A percentile compares a stretch with the other conserved stretches of the same genome.
Conservation (phyloP, 2,888 invertebrate species). For the Lacanobia oleracea region DNA sequence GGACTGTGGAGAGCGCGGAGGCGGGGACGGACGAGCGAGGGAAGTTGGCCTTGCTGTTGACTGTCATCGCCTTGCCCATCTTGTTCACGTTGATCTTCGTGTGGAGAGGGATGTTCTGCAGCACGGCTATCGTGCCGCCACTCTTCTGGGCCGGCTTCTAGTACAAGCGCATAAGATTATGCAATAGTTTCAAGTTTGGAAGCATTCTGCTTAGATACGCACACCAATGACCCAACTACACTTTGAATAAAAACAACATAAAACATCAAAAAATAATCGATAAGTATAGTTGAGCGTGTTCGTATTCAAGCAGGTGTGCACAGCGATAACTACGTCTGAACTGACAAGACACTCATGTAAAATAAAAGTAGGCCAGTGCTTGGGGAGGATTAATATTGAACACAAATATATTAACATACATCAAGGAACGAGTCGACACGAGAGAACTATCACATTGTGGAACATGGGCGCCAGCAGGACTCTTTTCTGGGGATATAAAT, state of each 20-base stretch:
- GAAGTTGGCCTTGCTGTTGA: conserved; percentile 80
- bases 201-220: conserved; percentile 14
- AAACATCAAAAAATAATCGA: neutral
- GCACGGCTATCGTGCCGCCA: conserved; percentile 81
- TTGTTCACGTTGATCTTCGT: conserved; percentile 83
- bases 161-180: conserved; percentile 55
- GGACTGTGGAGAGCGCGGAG: conserved; percentile 80
- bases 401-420: conserved; percentile 59
- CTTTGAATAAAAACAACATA: conserved; percentile 3
- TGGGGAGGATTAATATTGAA: conserved; percentile 50
- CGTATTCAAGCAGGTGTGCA: conserved; percentile 37
- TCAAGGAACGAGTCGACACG: conserved; percentile 42
- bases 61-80: conserved; percentile 88
- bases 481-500: too few relatives aligned
- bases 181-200: neutral
- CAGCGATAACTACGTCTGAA: conserved; percentile 32
- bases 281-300: conserved; percentile 11
- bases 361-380: conserved; percentile 47
- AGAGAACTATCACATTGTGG: conserved; percentile 40
- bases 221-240: conserved; percentile 19
- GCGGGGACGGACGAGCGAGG: conserved; percentile 76
- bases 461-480: neutral
- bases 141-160: conserved; percentile 78
- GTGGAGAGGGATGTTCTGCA: conserved; percentile 86
- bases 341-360: conserved; percentile 38